Evolutionary conservation across 2,113 vertebrate genomes (phyloP), one percentile per base, ranked within the genome.

Genomic region (Piliocolobus tephrosceles): DNA sequence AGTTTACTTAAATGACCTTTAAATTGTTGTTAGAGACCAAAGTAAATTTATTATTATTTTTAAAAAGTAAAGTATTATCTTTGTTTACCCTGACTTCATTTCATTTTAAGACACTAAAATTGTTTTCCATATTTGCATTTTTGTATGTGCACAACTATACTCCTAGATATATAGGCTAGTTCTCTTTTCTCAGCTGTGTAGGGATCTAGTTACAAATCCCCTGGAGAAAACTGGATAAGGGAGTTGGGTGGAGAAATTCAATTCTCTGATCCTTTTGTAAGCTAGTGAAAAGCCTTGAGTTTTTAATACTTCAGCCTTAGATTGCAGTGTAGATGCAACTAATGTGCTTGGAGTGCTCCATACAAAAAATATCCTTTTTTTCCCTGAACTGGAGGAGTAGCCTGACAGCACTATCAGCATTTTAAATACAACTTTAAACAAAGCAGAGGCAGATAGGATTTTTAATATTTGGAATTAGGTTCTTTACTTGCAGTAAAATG

Each of bases 21-120:
- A 61, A 80, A 55, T 82, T 88, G 55, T 85, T 87, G 64, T 93
- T 95, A 90, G 50, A 87, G 81, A 85, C 40, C 3, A 76, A 87
- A 90, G 50, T 43, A 91, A 52, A 86, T 80, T 90, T 90, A 70
- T 84, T 87, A 45, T 78, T 61, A 82, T 47, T 64, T 40, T 64
- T 38, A n/a, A 68, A 55, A 89, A 89, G n/a, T 14, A 88, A 70
- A 55, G 30, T 76, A n/a, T 47, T 57, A 50, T 86, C 84, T 90
- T 86, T 82, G 45, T 20, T 95, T 43, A 47, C 13, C 38, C 27
- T 78, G 72, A 76, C 13, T 86, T 88, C 35, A 75, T 73, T 43
- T 95, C 35, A 92, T 79, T 88, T 88, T 88, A 92, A 95, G 35
- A 58, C 55, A 40, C n/a, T 43, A 32, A 55, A 52, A 38, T 85